phyloP scores from a whole-genome alignment of 2,888 invertebrate genomes.

The Eurois occulta region DNA sequence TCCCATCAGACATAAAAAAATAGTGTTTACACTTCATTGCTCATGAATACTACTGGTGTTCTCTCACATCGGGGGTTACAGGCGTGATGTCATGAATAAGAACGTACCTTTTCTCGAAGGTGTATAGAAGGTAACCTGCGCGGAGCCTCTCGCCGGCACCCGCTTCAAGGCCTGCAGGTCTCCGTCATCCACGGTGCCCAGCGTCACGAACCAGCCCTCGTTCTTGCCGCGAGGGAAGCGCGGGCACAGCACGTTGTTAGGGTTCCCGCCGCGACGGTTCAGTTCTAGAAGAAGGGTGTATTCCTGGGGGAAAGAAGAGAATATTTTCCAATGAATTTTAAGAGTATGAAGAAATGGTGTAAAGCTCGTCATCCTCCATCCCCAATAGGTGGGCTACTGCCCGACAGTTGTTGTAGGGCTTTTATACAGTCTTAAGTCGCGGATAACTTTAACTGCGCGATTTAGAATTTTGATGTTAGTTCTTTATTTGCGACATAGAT shows the following conservation, averaged over 20 bases:
- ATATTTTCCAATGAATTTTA: not conserved
- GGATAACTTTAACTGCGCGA: too few relatives aligned
- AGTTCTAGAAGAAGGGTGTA: conserved; percentile 92
- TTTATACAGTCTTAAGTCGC: too few relatives aligned
- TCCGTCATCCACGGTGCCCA: conserved; percentile 93
- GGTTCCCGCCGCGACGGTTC: conserved; percentile 88
- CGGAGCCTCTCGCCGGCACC: conserved; percentile 88
- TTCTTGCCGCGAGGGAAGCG: conserved; percentile 98
- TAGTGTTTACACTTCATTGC: too few relatives aligned
- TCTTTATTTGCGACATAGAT: too few relatives aligned
- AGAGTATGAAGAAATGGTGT: too few relatives aligned
- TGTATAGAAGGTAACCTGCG: conserved; percentile 82
- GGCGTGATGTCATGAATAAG: not conserved
- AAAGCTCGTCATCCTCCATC: too few relatives aligned
- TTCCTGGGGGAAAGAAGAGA: conserved; percentile 84
- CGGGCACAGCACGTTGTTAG: conserved; percentile 93
- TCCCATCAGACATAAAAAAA: too few relatives aligned
- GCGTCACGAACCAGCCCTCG: conserved; percentile 98
- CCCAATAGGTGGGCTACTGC: too few relatives aligned
- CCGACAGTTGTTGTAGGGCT: too few relatives aligned
- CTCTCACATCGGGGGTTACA: too few relatives aligned
- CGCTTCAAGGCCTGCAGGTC: conserved; percentile 96
- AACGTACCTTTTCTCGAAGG: conserved; percentile 78
- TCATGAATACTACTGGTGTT: too few relatives aligned
- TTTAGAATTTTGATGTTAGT: too few relatives aligned